A percentile compares a stretch with the other conserved stretches of the same genome.
Evolutionary conservation across 92 coral and sea anemone genomes (phyloP).

Genomic region (Actinostola sp.): DNA sequence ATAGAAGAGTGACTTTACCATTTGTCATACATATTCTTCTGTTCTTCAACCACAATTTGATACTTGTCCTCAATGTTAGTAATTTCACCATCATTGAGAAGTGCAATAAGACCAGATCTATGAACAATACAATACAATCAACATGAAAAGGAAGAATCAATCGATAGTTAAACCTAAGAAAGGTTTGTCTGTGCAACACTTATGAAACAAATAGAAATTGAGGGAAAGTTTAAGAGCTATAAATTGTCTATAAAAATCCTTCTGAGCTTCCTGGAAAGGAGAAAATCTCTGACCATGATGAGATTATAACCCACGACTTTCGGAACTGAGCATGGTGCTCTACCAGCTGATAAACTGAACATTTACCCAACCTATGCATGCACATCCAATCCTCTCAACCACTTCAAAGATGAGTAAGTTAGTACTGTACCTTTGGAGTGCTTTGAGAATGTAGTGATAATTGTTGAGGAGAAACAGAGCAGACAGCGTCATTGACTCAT

Average conservation of each 20-base stretch:
- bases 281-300: no score
- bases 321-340: not conserved
- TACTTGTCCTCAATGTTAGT: slow-evolving; percentile 76
- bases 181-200: no score
- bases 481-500: slow-evolving; percentile 76
- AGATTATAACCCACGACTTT: not conserved
- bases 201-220: no score
- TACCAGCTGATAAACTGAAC: not conserved
- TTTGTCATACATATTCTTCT: slow-evolving; percentile 83
- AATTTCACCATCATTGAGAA: slow-evolving; percentile 83
- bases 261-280: no score
- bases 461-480: slow-evolving; percentile 94
- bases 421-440: slow-evolving; percentile 79
- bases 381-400: no score
- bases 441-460: slow-evolving; percentile 91
- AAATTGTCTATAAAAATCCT: no score
- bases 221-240: no score
- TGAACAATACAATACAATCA: not conserved
- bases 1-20: slow-evolving; percentile 72
- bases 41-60: slow-evolving; percentile 73
- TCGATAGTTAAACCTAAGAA: no score
- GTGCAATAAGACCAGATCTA: slow-evolving; percentile 84
- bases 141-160: no score
- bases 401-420: not conserved
- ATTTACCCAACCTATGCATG: not conserved